These are phyloP conservation scores for Syndactyla subalaris DNA, from an alignment of 2,797 vertebrate species.

Conservation along the genomic window DNA sequence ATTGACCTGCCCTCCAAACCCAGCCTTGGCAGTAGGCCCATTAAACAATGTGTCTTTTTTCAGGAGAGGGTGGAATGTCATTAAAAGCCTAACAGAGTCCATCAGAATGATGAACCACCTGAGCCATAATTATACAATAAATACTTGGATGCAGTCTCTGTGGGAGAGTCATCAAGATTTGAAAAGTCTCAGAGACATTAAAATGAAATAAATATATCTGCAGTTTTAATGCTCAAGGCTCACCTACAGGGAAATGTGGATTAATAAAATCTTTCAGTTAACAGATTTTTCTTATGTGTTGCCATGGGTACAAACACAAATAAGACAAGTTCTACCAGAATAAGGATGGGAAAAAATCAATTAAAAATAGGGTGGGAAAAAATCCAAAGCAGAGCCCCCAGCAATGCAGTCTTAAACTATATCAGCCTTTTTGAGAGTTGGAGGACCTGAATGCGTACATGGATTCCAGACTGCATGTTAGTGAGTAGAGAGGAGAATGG, in stretches of 20 bases:
- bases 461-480: not conserved
- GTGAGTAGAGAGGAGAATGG: not conserved
- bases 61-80: not conserved
- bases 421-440: not conserved
- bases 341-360: not conserved
- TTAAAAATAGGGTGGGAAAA: not conserved
- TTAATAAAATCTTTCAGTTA: not conserved
- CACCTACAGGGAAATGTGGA: not conserved
- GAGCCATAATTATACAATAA: not conserved
- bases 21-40: not conserved
- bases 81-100: not conserved
- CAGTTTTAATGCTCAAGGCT: not conserved
- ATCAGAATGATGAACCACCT: not conserved
- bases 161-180: not conserved
- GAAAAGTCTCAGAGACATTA: not conserved
- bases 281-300: not conserved
- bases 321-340: not conserved
- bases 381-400: not conserved
- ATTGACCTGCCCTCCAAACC: not conserved
- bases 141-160: not conserved
- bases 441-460: not conserved
- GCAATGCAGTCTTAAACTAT: not conserved
- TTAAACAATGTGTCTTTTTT: not conserved
- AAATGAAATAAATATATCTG: conserved; percentile 6
- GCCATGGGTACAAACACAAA: not conserved